Evolutionary conservation across 2,113 vertebrate species (phyloP).

Genomic region (Apodemus sylvaticus): DNA sequence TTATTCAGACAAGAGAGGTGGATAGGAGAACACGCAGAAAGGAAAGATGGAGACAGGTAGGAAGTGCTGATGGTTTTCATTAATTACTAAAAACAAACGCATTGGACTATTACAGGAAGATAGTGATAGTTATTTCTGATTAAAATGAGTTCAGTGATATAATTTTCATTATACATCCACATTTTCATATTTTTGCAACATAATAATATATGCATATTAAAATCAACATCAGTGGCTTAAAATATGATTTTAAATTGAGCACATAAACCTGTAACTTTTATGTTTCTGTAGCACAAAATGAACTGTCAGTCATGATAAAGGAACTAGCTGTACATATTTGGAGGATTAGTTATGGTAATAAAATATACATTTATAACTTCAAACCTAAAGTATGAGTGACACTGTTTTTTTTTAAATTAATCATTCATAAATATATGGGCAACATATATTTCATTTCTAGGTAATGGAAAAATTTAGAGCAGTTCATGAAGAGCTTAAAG

Average conservation of each 20-base stretch:
- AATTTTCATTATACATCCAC: background rate
- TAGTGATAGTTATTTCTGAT: background rate
- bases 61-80: background rate
- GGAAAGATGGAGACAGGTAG: background rate
- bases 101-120: background rate
- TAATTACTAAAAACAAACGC: background rate
- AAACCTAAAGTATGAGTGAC: background rate
- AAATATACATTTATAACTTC: background rate
- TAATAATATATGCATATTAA: background rate
- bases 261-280: background rate
- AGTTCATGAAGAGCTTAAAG: conserved; percentile 30
- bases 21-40: background rate
- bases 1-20: background rate
- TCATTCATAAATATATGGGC: background rate
- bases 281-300: background rate
- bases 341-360: background rate
- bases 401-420: conserved; percentile 27
- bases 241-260: background rate
- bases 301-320: background rate
- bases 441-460: conserved; percentile 60
- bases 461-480: background rate
- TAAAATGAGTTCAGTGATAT: background rate
- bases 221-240: background rate
- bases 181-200: background rate
- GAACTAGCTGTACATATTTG: background rate